A percentile compares a stretch with the other conserved stretches of the same genome.
phyloP scores from a whole-genome alignment of 2,797 vertebrate genomes.

The Melanogrammus aeglefinus region DNA sequence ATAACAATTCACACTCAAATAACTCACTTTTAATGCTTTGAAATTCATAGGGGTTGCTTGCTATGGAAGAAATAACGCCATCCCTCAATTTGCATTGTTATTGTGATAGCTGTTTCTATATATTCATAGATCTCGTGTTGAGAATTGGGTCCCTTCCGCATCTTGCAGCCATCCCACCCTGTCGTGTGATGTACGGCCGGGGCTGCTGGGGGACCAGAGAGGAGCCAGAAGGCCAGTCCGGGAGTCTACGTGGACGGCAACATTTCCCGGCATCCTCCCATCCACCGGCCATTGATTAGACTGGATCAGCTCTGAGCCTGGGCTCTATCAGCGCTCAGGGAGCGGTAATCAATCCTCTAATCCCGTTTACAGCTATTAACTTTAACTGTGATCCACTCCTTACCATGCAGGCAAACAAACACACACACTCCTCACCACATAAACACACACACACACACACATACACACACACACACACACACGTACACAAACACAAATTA shows the following conservation, averaged over 20 bases:
- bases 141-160: not conserved
- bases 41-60: constrained; percentile 26
- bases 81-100: constrained; percentile 15
- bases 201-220: constrained; percentile 44
- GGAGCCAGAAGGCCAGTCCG: constrained; percentile 49
- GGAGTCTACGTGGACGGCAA: constrained; percentile 46
- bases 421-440: not conserved
- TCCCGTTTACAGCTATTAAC: constrained; percentile 69
- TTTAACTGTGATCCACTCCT: constrained; percentile 53
- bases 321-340: constrained; percentile 68
- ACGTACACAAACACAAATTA: constrained; percentile 32
- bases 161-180: constrained; percentile 28
- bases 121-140: not conserved
- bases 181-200: constrained; percentile 47
- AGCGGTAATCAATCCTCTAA: constrained; percentile 80
- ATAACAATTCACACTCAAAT: not conserved
- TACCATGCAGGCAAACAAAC: not conserved
- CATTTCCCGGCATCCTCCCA: constrained; percentile 63
- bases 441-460: not conserved
- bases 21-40: constrained; percentile 5
- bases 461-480: constrained; percentile 1
- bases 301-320: constrained; percentile 60
- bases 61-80: constrained; percentile 23
- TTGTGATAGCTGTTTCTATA: not conserved
- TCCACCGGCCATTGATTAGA: constrained; percentile 70